Evolutionary conservation across 2,113 vertebrate species (phyloP).

Genomic region (Oryzias celebensis): DNA sequence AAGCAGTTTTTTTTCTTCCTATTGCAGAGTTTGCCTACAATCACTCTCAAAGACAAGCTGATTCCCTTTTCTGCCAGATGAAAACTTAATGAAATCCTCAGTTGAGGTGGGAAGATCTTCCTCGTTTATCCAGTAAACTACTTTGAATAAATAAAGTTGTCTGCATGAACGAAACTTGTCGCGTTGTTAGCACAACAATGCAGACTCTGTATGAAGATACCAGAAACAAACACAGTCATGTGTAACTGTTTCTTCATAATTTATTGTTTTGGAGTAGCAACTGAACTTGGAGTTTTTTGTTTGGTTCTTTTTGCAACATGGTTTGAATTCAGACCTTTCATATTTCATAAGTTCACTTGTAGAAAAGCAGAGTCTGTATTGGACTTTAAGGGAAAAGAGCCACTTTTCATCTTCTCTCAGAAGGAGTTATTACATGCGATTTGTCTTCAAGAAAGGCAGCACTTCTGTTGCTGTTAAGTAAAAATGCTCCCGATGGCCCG

Average conservation of each 20-base stretch:
- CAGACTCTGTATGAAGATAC: slow-evolving; percentile 27
- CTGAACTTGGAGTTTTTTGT: background rate
- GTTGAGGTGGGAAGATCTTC: slow-evolving; percentile 32
- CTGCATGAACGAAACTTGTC: slow-evolving; percentile 20
- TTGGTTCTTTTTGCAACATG: slow-evolving; percentile 1
- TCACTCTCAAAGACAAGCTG: slow-evolving; percentile 44
- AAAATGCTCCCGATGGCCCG: slow-evolving; percentile 15
- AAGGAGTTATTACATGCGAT: slow-evolving; percentile 1
- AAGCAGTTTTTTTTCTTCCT: slow-evolving; percentile 17
- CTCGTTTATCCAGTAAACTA: slow-evolving; percentile 39
- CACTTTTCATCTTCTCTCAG: slow-evolving; percentile 1
- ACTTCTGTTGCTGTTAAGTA: slow-evolving; percentile 19
- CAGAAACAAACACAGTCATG: slow-evolving; percentile 15
- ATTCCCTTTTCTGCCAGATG: slow-evolving; percentile 47
- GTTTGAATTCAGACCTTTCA: too few species aligned
- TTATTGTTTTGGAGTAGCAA: slow-evolving; percentile 5
- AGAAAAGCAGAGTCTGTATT: background rate
- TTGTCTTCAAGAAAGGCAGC: slow-evolving; percentile 17
- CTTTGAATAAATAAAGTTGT: slow-evolving; percentile 20
- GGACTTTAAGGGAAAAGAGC: background rate
- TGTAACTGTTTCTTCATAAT: slow-evolving; percentile 6
- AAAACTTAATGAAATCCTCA: slow-evolving; percentile 25
- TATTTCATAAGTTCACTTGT: background rate
- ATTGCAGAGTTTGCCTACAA: slow-evolving; percentile 38
- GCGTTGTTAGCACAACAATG: slow-evolving; percentile 25